A percentile compares a stretch with the other conserved stretches of the same genome.
These are phyloP conservation scores for Capitulum mitella DNA, from an alignment of 2,888 invertebrate species.

Conservation along the genomic window DNA sequence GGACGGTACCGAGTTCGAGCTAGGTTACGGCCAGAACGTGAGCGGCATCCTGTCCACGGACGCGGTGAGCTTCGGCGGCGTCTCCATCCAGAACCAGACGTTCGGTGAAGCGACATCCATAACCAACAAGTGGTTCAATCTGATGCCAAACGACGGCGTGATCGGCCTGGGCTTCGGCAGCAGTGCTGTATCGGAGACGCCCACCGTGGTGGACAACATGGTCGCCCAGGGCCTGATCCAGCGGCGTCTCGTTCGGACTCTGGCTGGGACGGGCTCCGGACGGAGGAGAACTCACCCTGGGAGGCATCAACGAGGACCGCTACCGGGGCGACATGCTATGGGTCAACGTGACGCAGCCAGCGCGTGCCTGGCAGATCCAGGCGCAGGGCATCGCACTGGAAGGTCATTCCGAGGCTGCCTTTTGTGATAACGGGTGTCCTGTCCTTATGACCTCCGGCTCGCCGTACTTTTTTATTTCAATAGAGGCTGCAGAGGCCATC, in stretches of 20 bases:
- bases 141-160: not conserved
- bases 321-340: not conserved
- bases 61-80: not conserved
- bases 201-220: not conserved
- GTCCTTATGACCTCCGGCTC: not conserved
- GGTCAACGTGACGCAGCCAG: not conserved
- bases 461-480: not conserved
- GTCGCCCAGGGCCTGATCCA: not conserved
- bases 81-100: not conserved
- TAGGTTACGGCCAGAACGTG: not conserved
- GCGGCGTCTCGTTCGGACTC: not conserved
- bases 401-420: not conserved
- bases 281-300: not conserved
- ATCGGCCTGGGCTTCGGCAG: not conserved
- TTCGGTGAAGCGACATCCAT: not conserved
- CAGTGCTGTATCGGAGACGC: not conserved
- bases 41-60: not conserved
- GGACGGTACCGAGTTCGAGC: no score
- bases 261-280: not conserved
- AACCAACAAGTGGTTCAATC: not conserved
- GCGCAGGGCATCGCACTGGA: not conserved
- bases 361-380: not conserved
- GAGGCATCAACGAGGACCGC: not conserved
- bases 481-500: not conserved
- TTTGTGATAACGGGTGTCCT: not conserved